phyloP scores from a whole-genome alignment of 2,113 vertebrate species.

The Odontophorus gujanensis region DNA sequence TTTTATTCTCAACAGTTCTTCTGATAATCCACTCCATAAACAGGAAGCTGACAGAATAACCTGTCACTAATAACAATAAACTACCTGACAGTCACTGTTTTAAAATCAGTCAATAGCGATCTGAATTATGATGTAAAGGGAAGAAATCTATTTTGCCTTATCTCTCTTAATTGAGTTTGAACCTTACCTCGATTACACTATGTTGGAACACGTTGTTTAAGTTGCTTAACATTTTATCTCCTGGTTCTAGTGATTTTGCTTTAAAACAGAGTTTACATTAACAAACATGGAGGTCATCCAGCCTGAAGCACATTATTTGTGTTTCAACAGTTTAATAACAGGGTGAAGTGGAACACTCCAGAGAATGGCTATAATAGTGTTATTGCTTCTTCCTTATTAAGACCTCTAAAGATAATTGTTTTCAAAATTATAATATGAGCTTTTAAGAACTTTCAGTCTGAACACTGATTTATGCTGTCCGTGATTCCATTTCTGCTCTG shows the following conservation, averaged over 20 bases:
- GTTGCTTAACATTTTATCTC: conserved; percentile 70
- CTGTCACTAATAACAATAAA: neutral
- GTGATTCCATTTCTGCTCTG: conserved; percentile 65
- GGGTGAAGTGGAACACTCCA: conserved; percentile 71
- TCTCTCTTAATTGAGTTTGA: conserved; percentile 65
- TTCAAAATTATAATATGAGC: conserved; percentile 73
- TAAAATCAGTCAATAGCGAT: conserved; percentile 37
- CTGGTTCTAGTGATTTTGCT: conserved; percentile 64
- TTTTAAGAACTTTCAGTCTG: conserved; percentile 70
- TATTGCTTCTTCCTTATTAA: conserved; percentile 76
- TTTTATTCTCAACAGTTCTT: neutral
- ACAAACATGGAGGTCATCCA: conserved; percentile 76
- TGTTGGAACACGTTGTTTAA: conserved; percentile 60
- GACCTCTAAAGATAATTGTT: conserved; percentile 81
- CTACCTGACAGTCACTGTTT: neutral
- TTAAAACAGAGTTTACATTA: conserved; percentile 70
- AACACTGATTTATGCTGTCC: conserved; percentile 68
- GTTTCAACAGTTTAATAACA: conserved; percentile 79
- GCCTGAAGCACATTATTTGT: conserved; percentile 58
- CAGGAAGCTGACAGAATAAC: neutral
- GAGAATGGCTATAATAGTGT: conserved; percentile 67
- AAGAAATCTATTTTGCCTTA: conserved; percentile 54
- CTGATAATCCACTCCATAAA: neutral
- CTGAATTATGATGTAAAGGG: conserved; percentile 50
- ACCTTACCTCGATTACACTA: conserved; percentile 63